Evolutionary conservation across 37 sponge, comb jelly and placozoan genomes (phyloP).

Genomic region (Beroe ovata): DNA sequence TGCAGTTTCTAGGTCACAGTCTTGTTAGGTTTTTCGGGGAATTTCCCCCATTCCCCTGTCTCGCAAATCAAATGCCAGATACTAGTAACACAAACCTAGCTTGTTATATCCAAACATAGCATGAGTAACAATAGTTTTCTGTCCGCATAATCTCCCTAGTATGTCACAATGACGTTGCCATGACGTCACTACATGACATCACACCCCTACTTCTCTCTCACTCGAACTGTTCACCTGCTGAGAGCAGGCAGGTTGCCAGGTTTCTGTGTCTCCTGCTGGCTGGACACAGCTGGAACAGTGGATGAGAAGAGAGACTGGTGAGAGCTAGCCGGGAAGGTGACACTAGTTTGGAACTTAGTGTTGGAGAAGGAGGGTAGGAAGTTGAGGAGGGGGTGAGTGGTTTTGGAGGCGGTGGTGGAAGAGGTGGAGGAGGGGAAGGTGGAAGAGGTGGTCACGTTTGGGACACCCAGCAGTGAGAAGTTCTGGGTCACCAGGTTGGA

Average conservation of each 20-base stretch:
- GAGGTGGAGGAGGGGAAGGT: not conserved
- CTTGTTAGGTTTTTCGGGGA: no score
- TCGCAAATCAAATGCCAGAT: no score
- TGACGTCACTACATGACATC: not conserved
- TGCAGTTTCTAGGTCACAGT: no score
- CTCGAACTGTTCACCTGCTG: not conserved
- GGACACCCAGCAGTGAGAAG: constrained; percentile 26
- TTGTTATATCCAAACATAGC: no score
- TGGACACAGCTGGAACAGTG: not conserved
- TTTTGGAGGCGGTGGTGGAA: constrained; percentile 1
- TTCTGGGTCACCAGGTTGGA: constrained; percentile 60
- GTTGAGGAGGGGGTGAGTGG: constrained; percentile 49
- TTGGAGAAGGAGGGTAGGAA: constrained; percentile 65
- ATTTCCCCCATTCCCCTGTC: no score
- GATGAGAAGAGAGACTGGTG: not conserved
- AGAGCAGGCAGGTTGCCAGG: not conserved
- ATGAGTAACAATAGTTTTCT: no score
- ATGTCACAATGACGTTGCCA: not conserved
- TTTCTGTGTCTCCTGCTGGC: not conserved
- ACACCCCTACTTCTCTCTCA: not conserved
- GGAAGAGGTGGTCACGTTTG: not conserved
- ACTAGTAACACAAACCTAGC: no score
- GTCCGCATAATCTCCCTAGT: not conserved
- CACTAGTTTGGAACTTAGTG: constrained; percentile 58
- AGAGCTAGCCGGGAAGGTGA: constrained; percentile 2